These are phyloP conservation scores for Pachyseris speciosa DNA, from an alignment of 64 coral and sea anemone genomes.

Conservation along the genomic window DNA sequence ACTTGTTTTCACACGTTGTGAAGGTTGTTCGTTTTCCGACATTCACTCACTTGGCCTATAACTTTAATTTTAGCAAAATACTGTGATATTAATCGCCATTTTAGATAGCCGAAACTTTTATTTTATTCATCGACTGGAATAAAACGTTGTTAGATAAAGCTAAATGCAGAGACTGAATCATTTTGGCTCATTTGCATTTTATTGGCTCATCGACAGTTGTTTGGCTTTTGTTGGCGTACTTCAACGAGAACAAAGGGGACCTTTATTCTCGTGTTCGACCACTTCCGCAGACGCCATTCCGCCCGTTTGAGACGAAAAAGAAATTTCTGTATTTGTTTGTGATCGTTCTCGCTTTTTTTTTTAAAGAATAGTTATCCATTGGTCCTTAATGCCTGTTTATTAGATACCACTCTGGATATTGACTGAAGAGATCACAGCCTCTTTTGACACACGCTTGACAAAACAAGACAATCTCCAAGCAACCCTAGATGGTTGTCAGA, in stretches of 20 bases:
- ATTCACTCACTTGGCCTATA: no score
- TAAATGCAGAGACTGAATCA: neutral
- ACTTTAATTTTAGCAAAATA: no score
- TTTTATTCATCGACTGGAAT: slow-evolving; percentile 13
- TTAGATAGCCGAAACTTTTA: neutral
- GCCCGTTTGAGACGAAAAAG: neutral
- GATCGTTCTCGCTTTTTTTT: no score
- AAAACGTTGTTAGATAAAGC: neutral
- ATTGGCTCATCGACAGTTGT: slow-evolving; percentile 15
- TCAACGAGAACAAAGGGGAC: neutral
- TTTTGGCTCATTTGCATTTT: slow-evolving; percentile 16
- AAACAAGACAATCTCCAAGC: neutral
- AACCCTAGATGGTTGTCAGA: neutral
- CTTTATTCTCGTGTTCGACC: neutral
- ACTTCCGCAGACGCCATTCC: neutral
- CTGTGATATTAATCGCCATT: neutral
- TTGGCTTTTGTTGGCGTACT: neutral
- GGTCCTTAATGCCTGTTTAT: no score
- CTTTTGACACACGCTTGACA: neutral
- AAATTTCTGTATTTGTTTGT: neutral
- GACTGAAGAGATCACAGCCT: no score
- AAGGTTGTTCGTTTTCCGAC: no score
- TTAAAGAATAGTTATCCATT: no score
- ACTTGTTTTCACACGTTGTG: slow-evolving; percentile 5
- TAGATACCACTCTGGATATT: no score